Evolutionary conservation across 2,113 vertebrate species (phyloP).

Genomic region (Noctilio leporinus): DNA sequence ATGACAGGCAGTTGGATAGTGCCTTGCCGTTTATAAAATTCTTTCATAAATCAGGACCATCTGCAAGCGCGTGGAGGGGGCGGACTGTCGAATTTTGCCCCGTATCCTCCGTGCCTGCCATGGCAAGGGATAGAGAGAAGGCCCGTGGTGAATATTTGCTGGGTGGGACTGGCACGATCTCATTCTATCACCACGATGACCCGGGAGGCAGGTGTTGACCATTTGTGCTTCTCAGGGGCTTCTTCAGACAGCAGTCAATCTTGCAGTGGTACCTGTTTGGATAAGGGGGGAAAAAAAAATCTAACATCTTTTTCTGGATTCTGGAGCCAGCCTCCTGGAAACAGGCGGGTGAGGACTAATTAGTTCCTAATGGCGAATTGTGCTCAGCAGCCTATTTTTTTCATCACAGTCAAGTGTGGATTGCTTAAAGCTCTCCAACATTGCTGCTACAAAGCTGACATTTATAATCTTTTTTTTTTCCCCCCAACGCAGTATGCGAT

Average conservation of each 20-base stretch:
- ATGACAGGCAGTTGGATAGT: background rate
- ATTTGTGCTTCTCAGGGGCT: background rate
- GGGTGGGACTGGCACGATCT: background rate
- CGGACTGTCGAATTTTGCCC: background rate
- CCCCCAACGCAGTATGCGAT: slow-evolving; percentile 60
- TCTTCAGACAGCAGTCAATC: background rate
- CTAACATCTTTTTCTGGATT: background rate
- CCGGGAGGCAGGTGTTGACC: background rate
- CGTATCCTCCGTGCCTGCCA: too few species aligned
- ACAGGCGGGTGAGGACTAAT: slow-evolving; percentile 2
- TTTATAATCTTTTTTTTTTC: slow-evolving; percentile 74
- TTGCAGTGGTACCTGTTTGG: background rate
- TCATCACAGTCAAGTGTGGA: background rate
- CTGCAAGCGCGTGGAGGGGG: background rate
- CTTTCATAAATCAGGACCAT: background rate
- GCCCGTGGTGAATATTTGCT: background rate
- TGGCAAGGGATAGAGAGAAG: rapidly evolving
- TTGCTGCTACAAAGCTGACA: slow-evolving; percentile 65
- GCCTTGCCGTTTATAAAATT: background rate
- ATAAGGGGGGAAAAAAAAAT: background rate
- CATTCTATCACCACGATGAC: rapidly evolving
- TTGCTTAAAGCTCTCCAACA: slow-evolving; percentile 45
- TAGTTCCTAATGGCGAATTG: background rate
- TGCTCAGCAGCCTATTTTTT: background rate
- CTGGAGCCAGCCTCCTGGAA: background rate